Percentiles rank a stretch among this genome's conserved stretches.
phyloP scores from a whole-genome alignment of 1,140 invertebrate species.

The Tetragnatha versicolor region DNA sequence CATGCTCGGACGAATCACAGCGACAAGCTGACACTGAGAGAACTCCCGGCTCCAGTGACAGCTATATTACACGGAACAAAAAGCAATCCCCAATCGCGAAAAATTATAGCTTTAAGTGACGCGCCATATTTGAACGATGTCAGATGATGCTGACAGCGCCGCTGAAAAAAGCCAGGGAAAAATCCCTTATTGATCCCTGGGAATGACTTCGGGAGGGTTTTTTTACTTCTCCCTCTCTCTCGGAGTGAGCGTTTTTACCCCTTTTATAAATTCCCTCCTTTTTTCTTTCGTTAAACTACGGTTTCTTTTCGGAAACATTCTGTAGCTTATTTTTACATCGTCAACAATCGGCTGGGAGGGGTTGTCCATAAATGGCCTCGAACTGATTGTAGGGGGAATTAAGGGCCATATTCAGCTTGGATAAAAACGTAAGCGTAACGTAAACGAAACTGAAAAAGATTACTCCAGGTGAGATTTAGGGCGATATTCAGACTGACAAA shows the following conservation, averaged over 20 bases:
- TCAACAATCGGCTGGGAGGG: not conserved
- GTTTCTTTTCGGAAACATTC: not conserved
- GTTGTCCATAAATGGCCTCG: too few relatives aligned
- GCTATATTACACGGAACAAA: too few relatives aligned
- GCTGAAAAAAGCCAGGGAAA: not conserved
- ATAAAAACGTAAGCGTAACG: too few relatives aligned
- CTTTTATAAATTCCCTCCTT: not conserved
- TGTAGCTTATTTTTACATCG: not conserved
- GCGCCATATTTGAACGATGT: conserved; percentile 33
- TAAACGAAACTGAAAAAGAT: not conserved
- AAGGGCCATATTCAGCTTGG: too few relatives aligned
- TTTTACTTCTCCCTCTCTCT: not conserved
- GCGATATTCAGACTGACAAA: too few relatives aligned
- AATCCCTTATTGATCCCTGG: conserved; percentile 23
- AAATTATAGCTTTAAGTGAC: conserved; percentile 43
- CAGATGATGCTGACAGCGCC: not conserved
- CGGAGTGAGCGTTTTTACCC: not conserved
- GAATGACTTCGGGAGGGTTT: conserved; percentile 27
- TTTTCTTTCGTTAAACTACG: not conserved
- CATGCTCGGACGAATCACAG: too few relatives aligned
- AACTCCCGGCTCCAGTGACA: too few relatives aligned
- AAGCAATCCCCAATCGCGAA: too few relatives aligned
- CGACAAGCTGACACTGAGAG: too few relatives aligned
- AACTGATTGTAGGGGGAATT: too few relatives aligned
- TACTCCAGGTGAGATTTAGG: too few relatives aligned